A percentile compares a stretch with the other conserved stretches of the same genome.
phyloP scores from a whole-genome alignment of 2,113 vertebrate species.

The Phrynosoma platyrhinos region DNA sequence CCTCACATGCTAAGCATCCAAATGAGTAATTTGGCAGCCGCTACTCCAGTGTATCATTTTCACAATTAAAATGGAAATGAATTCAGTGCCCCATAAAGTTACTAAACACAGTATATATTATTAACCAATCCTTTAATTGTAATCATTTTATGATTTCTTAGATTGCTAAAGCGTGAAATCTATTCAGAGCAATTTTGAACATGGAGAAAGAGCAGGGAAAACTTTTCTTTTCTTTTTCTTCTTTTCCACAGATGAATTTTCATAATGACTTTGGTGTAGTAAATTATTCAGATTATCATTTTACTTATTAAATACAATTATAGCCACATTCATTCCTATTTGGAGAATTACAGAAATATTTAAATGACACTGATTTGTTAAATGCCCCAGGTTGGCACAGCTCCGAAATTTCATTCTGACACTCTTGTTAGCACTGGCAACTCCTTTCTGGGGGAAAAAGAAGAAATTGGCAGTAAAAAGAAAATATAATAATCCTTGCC shows the following conservation, averaged over 20 bases:
- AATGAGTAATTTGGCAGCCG: slow-evolving; percentile 24
- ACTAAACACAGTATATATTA: slow-evolving; percentile 44
- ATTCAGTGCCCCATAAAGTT: slow-evolving; percentile 24
- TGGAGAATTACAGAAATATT: slow-evolving; percentile 40
- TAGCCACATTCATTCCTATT: slow-evolving; percentile 39
- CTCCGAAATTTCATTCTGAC: background rate
- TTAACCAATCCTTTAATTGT: slow-evolving; percentile 61
- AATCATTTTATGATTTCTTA: slow-evolving; percentile 47
- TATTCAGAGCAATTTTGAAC: slow-evolving; percentile 34
- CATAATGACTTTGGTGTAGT: slow-evolving; percentile 42
- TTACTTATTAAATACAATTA: slow-evolving; percentile 54
- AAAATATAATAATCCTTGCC: background rate
- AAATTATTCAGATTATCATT: slow-evolving; percentile 58
- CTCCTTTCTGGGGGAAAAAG: background rate
- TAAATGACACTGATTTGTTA: slow-evolving; percentile 11
- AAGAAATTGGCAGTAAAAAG: background rate
- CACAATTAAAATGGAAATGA: slow-evolving; percentile 53
- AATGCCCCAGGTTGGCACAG: slow-evolving; percentile 2
- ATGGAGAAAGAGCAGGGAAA: slow-evolving; percentile 23
- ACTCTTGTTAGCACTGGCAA: background rate
- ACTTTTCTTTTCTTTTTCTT: background rate
- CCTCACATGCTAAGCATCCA: background rate
- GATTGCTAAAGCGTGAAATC: slow-evolving; percentile 48
- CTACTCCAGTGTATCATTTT: slow-evolving; percentile 32
- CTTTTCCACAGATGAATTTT: slow-evolving; percentile 34